Percentiles rank a stretch among this genome's conserved stretches.
These are phyloP conservation scores for Bubo bubo DNA, from an alignment of 2,113 vertebrate genomes.

Conservation along the genomic window DNA sequence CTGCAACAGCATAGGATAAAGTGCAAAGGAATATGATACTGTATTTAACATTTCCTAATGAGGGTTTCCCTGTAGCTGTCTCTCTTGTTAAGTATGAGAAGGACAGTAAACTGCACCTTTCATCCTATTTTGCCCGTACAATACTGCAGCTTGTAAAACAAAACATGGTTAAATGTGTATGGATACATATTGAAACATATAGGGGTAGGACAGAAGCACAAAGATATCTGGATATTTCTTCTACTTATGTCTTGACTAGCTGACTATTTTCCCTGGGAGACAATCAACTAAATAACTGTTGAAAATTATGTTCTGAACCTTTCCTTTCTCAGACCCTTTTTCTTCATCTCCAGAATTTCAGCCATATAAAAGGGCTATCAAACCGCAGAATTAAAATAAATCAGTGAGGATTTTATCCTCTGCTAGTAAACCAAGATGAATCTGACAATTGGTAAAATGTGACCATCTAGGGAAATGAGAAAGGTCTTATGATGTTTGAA, in stretches of 20 bases:
- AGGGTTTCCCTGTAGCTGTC: background rate
- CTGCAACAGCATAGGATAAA: background rate
- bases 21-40: background rate
- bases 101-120: background rate
- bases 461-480: background rate
- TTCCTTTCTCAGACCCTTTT: background rate
- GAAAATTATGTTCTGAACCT: background rate
- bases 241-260: background rate
- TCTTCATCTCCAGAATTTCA: background rate
- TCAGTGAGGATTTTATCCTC: background rate
- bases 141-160: background rate
- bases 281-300: background rate
- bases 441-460: background rate
- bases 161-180: background rate
- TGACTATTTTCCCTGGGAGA: background rate
- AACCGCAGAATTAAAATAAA: background rate
- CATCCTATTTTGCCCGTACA: background rate
- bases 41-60: background rate
- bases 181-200: background rate
- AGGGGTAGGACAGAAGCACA: background rate
- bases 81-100: background rate
- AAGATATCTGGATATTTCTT: background rate
- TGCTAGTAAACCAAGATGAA: constrained; percentile 12
- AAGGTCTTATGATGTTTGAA: background rate
- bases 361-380: background rate